Percentiles rank a stretch among this genome's conserved stretches.
These are phyloP conservation scores for Phallusia fumigata DNA, from an alignment of 23 tunicate genomes.

Conservation along the genomic window DNA sequence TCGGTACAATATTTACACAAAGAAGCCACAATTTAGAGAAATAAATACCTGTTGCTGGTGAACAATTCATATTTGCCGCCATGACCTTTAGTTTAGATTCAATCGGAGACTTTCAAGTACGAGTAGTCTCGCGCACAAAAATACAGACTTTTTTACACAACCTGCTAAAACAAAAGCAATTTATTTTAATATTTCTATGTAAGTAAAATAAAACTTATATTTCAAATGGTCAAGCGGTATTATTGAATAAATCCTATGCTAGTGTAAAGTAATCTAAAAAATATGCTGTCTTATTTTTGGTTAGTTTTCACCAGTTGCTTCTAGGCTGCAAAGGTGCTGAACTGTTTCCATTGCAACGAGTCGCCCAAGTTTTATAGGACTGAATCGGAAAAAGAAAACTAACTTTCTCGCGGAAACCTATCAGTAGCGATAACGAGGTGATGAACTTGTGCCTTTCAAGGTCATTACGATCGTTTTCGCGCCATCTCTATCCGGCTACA, in stretches of 20 bases:
- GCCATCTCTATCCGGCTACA: not conserved
- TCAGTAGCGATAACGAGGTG: not conserved
- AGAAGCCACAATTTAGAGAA: not conserved
- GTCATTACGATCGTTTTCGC: not conserved
- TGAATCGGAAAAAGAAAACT: too few species aligned
- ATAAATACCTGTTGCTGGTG: slow-evolving; percentile 22
- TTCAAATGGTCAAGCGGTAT: too few species aligned
- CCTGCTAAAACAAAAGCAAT: not conserved
- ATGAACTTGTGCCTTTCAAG: not conserved
- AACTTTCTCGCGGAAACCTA: not conserved
- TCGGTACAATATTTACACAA: not conserved
- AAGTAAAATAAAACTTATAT: too few species aligned
- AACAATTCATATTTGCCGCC: slow-evolving; percentile 33
- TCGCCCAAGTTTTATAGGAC: too few species aligned
- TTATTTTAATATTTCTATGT: not conserved
- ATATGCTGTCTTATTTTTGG: too few species aligned
- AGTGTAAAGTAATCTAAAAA: too few species aligned
- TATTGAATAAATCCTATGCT: too few species aligned
- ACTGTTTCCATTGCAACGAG: too few species aligned
- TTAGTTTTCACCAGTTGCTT: too few species aligned
- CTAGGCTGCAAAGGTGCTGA: too few species aligned
- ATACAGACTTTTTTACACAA: not conserved
- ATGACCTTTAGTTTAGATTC: slow-evolving; percentile 2
- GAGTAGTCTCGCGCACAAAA: slow-evolving; percentile 6
- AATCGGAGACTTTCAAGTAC: not conserved